Evolutionary conservation across 2,888 invertebrate species (phyloP), one percentile per base, ranked within the genome.

Genomic region (Brachyptera risi): DNA sequence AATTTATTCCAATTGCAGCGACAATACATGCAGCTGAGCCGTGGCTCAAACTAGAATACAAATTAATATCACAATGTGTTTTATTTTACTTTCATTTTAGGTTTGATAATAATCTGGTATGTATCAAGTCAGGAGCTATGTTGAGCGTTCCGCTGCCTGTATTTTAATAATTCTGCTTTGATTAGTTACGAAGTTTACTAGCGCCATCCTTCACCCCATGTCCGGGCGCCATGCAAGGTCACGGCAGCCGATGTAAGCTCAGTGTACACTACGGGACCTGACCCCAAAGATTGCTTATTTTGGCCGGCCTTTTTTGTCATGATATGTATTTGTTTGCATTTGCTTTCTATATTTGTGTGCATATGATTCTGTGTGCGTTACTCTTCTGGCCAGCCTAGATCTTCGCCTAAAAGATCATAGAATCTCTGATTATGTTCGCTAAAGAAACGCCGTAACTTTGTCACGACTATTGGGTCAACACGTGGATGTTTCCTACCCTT

Each of bases 331-430:
- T 31, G 27, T 58, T 27, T 3, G 15, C n/a, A n/a, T n/a, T n/a
- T n/a, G n/a, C n/a, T n/a, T 31, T 35, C 21, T 54, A 24, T 54
- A 54, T 54, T 35, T 54, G 26, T 40, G 40, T 50, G 50, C 50
- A 23, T 50, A 27, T 2, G 50, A 50, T 58, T 58, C 2, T 57
- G 24, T 24, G 65, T 61, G 60, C 67, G 67, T 75, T 82, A 92
- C 74, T 92, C 90, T 74, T 92, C 92, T 54, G 93, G 92, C 97
- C 97, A 97, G 64, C 91, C 90, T 67, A 96, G 86, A 75, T 92
- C 91, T 74, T 92, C 90, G 2, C 93, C 92, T n/a, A 95, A 87
- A 68, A 96, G 83, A 70, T 93, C 90, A 76, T 94, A 96, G 74
- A 96, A 94, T 71, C 87, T 85, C 74, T 91, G 90, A 79, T 96